Evolutionary conservation across 2,797 vertebrate genomes (phyloP).

Genomic region (Champsocephalus gunnari): DNA sequence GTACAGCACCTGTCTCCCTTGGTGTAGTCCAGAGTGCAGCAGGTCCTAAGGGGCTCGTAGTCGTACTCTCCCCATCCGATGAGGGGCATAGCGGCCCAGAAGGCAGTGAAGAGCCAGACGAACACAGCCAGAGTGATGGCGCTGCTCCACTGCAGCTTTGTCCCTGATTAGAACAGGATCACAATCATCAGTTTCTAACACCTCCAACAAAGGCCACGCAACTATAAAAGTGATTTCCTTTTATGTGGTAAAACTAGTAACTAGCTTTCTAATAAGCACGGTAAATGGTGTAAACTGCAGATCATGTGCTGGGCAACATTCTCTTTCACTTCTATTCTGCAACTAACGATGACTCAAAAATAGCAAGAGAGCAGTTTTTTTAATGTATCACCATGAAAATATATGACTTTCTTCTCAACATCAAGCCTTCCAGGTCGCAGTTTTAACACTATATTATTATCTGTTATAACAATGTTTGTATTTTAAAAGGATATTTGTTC

Average conservation of each 20-base stretch:
- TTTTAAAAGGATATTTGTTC: neutral
- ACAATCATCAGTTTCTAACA: constrained; percentile 11
- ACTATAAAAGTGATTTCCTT: neutral
- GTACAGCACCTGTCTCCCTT: constrained; percentile 90
- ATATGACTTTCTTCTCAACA: neutral
- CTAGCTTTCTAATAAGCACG: neutral
- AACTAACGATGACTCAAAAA: constrained; percentile 7
- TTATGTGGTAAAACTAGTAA: neutral
- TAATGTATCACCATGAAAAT: neutral
- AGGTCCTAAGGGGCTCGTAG: constrained; percentile 95
- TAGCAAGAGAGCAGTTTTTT: constrained; percentile 1
- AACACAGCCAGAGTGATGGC: constrained; percentile 86
- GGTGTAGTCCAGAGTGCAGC: constrained; percentile 95
- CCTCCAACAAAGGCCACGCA: neutral
- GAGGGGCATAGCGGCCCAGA: constrained; percentile 95
- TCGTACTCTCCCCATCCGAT: constrained; percentile 96
- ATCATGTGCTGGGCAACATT: neutral
- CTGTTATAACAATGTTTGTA: neutral
- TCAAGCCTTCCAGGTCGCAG: neutral
- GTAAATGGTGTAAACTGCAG: neutral
- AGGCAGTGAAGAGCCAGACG: constrained; percentile 92
- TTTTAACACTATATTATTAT: neutral
- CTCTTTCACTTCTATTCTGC: neutral
- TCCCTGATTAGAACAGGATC: constrained; percentile 78
- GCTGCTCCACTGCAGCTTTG: constrained; percentile 91